Evolutionary conservation across 2,888 invertebrate genomes (phyloP), one percentile per base, ranked within the genome.

Genomic region (Punctoribates punctum): DNA sequence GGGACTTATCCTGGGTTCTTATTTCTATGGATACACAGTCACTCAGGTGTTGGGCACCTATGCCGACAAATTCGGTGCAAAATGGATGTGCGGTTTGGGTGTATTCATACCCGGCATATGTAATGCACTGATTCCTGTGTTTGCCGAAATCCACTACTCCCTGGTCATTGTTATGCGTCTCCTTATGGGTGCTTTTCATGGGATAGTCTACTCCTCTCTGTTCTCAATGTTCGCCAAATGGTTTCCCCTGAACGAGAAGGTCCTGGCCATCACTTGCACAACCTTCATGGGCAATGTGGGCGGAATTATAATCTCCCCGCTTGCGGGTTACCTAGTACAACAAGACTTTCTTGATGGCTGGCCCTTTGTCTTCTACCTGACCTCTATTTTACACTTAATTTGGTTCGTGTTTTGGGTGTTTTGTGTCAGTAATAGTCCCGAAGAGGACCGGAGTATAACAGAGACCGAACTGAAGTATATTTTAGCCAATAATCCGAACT

Each of bases 1-100:
- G 73, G 80, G 80, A 5, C 57, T 80, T 17, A 78, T 80, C 17
- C 62, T 80, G n/a, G 80, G 80, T 6, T 79, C 79, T 3, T 80
- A 79, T 73, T 79, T 78, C 75, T 80, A 79, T 17, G 80, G 80
- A 6, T 80, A 79, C 25, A 77, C 79, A 11, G 73, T 75, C 38
- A 77, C 79, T 0, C 79, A 78, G 17, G n/a, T 79, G 23, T 75
- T 78, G 5, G 79, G 79, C 13, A 77, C 78, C 11, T 73, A 77
- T 15, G 75, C 80, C 0, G 80, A 80, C n/a, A 74, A 74, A 29
- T 78, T 27, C 76, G 79, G 15, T 75, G 78, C 60, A 75, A 75
- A 65, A 46, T 75, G 62, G 65, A 42, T 75, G n/a, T 13, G 8
- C 27, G 65, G 65, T n/a, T 77, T 79, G 38, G 77, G 78, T 23